phyloP scores from a whole-genome alignment of 2,888 invertebrate species.

The Oscheius onirici region DNA sequence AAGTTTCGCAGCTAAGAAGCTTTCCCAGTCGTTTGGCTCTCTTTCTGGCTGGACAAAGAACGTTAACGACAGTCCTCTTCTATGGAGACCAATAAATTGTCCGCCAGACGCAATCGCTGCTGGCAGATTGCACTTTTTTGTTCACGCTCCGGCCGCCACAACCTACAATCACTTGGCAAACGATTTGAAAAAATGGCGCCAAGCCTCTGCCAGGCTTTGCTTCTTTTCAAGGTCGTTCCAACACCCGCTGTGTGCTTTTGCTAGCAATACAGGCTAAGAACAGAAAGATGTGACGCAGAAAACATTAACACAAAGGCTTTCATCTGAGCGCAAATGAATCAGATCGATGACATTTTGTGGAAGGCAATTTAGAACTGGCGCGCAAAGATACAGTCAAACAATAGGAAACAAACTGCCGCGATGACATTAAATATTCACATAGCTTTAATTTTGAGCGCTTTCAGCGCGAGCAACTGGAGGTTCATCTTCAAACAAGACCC shows the following conservation, averaged over 20 bases:
- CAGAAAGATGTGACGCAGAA: slow-evolving; percentile 2
- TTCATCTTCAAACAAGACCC: no score
- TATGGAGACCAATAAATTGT: slow-evolving; percentile 29
- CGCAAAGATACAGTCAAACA: not conserved
- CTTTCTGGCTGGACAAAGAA: slow-evolving; percentile 12
- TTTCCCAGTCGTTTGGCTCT: not conserved
- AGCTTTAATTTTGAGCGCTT: no score
- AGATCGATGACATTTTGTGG: slow-evolving; percentile 2
- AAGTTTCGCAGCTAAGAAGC: not conserved
- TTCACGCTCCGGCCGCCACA: not conserved
- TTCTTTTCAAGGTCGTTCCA: no score
- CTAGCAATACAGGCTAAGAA: not conserved
- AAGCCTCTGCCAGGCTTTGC: no score
- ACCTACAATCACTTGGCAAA: no score
- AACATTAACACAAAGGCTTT: slow-evolving; percentile 24
- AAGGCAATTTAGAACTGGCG: no score
- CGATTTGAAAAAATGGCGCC: no score
- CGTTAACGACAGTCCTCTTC: slow-evolving; percentile 20
- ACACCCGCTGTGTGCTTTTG: no score
- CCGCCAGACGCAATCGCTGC: slow-evolving; percentile 16
- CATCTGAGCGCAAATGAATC: slow-evolving; percentile 19
- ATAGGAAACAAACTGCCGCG: not conserved
- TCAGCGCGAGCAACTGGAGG: no score
- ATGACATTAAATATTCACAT: no score
- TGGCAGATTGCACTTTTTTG: slow-evolving; percentile 32